phyloP scores from a whole-genome alignment of 2,888 invertebrate genomes.

The Drosophila phalerata region DNA sequence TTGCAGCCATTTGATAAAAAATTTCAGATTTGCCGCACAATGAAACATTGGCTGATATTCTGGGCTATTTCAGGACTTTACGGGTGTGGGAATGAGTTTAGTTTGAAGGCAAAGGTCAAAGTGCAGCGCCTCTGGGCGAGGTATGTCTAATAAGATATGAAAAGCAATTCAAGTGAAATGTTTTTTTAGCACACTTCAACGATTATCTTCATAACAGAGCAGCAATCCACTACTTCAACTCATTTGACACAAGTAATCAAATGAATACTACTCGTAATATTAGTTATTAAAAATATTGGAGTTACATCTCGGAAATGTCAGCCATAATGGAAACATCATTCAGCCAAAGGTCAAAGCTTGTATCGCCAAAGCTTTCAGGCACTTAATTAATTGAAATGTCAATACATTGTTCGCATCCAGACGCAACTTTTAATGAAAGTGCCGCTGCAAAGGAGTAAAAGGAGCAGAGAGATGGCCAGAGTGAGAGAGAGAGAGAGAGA shows the following conservation, averaged over 20 bases:
- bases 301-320: conserved; percentile 37
- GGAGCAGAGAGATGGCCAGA: conserved; percentile 9
- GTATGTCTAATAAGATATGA: background rate
- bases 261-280: background rate
- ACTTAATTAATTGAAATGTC: conserved; percentile 80
- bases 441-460: conserved; percentile 14
- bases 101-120: conserved; percentile 58
- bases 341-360: conserved; percentile 67
- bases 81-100: background rate
- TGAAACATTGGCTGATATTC: conserved; percentile 28
- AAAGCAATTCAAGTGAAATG: background rate
- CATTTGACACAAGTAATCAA: background rate
- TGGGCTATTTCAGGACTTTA: background rate
- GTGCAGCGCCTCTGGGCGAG: conserved; percentile 28
- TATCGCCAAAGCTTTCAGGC: conserved; percentile 28
- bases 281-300: conserved; percentile 3
- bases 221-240: background rate
- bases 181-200: background rate
- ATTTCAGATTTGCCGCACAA: conserved; percentile 44
- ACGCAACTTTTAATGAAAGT: conserved; percentile 50
- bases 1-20: conserved; percentile 64
- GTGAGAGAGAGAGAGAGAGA: background rate
- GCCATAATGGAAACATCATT: conserved; percentile 27
- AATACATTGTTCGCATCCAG: conserved; percentile 65
- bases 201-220: no score